Evolutionary conservation across 2,797 vertebrate species (phyloP).

Genomic region (Leptodactylus fallax): DNA sequence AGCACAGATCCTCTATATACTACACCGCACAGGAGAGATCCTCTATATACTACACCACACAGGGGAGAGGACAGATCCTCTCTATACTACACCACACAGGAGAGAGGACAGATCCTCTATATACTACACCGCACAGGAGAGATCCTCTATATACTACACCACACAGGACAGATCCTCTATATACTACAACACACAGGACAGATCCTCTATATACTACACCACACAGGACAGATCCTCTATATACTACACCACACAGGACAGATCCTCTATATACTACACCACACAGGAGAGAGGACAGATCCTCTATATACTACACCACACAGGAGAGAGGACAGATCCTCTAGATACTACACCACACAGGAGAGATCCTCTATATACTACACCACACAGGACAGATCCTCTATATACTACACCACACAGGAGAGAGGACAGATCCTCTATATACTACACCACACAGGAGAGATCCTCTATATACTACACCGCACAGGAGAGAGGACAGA

Average conservation of each 20-base stretch:
- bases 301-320: no score
- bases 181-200: background rate
- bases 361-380: no score
- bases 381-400: background rate
- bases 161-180: background rate
- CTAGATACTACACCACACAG: conserved; percentile 9
- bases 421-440: no score
- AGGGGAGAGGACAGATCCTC: no score
- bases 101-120: background rate
- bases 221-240: background rate
- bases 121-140: background rate
- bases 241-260: no score
- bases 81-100: no score
- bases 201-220: no score
- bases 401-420: conserved; percentile 9
- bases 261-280: conserved; percentile 2
- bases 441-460: background rate
- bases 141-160: no score
- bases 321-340: background rate
- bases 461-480: background rate
- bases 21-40: background rate
- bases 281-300: no score
- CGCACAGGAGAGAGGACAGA: no score
- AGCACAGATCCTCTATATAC: no score
- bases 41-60: conserved; percentile 9